Percentiles rank a stretch among this genome's conserved stretches.
These are phyloP conservation scores for Nymphalis polychloros DNA, from an alignment of 2,888 invertebrate genomes.

Conservation along the genomic window DNA sequence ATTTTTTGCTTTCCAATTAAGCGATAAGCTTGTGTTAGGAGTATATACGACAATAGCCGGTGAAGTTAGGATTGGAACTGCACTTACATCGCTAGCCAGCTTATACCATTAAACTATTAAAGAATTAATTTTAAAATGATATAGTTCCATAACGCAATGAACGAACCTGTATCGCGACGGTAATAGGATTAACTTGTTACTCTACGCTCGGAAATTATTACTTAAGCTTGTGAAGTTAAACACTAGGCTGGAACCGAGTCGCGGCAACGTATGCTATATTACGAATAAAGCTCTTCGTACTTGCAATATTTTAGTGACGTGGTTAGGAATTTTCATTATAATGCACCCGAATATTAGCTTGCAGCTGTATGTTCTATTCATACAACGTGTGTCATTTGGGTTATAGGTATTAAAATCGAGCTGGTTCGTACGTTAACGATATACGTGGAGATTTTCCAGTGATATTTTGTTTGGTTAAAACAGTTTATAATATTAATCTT, in stretches of 20 bases:
- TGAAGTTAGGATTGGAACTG: neutral
- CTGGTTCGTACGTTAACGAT: too few species aligned
- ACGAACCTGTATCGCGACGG: conserved; percentile 8
- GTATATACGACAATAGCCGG: too few species aligned
- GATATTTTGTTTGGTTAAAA: too few species aligned
- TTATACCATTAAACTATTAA: neutral
- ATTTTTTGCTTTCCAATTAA: too few species aligned
- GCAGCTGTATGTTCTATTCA: neutral
- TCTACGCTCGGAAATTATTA: conserved; percentile 20
- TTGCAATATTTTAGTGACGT: neutral
- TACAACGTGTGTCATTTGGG: neutral
- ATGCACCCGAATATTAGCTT: conserved; percentile 3
- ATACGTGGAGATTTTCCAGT: too few species aligned
- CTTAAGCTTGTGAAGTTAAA: conserved; percentile 8
- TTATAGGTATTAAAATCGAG: conserved; percentile 1
- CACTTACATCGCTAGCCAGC: too few species aligned
- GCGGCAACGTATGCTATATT: conserved; percentile 14
- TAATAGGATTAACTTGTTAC: conserved; percentile 19
- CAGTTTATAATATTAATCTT: too few species aligned
- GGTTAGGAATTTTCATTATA: conserved; percentile 14
- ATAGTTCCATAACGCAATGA: conserved; percentile 3
- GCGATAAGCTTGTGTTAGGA: too few species aligned
- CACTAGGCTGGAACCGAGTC: conserved; percentile 6
- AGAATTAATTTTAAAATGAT: neutral
- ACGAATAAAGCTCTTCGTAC: neutral